A percentile compares a stretch with the other conserved stretches of the same genome.
Evolutionary conservation across 2,888 invertebrate genomes (phyloP).

Genomic region (Dryadula phaetusa): DNA sequence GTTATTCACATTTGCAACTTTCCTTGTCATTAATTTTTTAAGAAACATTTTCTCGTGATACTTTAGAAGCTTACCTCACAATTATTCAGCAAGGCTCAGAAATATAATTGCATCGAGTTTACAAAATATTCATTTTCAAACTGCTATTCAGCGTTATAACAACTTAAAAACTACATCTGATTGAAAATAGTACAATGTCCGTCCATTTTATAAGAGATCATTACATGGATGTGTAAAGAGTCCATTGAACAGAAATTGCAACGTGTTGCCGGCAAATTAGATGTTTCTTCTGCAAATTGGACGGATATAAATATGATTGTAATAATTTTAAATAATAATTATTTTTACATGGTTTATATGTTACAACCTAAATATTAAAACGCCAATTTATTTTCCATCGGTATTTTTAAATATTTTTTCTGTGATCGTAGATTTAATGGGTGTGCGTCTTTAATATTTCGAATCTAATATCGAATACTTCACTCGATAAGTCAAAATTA

Average conservation of each 20-base stretch:
- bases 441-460: background rate
- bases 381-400: slow-evolving; percentile 8
- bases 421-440: background rate
- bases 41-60: background rate
- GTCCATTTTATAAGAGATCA: slow-evolving; percentile 20
- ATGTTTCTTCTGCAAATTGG: slow-evolving; percentile 30
- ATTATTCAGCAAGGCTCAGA: background rate
- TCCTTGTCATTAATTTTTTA: background rate
- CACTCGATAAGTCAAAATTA: slow-evolving; percentile 9
- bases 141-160: slow-evolving; percentile 10
- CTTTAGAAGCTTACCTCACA: background rate
- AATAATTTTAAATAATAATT: slow-evolving; percentile 3
- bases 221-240: background rate
- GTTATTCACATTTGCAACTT: background rate
- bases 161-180: background rate
- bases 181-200: background rate
- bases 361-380: background rate
- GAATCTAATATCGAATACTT: background rate
- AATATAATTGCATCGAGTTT: background rate
- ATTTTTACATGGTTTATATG: slow-evolving; percentile 1
- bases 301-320: slow-evolving; percentile 35
- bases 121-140: background rate
- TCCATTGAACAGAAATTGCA: background rate
- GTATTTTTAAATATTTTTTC: background rate
- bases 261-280: background rate